Evolutionary conservation across 2,113 vertebrate species (phyloP).

Genomic region (Apaloderma vittatum): DNA sequence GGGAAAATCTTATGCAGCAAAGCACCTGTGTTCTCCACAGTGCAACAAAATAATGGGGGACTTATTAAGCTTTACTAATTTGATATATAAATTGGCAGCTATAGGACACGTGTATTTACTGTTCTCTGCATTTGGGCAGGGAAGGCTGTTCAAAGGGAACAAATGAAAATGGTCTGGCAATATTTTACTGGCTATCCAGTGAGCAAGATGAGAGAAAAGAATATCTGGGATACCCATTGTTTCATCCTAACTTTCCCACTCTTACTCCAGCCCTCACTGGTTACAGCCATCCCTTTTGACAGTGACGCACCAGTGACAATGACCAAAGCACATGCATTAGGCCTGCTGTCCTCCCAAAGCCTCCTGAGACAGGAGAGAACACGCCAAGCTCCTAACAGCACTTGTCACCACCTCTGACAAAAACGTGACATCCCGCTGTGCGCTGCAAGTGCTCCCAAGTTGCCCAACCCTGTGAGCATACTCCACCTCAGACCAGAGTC

Average conservation of each 20-base stretch:
- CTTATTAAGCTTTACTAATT: constrained; percentile 41
- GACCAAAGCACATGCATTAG: accelerated
- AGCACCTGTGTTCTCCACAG: constrained; percentile 3
- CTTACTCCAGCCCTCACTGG: not conserved
- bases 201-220: not conserved
- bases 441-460: accelerated
- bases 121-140: not conserved
- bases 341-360: not conserved
- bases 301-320: not conserved
- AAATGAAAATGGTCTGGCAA: not conserved
- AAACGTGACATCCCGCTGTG: not conserved
- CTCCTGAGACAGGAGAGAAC: not conserved
- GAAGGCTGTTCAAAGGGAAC: not conserved
- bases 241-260: not conserved
- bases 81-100: not conserved
- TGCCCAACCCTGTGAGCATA: accelerated
- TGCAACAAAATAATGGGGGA: constrained; percentile 28
- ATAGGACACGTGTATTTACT: not conserved
- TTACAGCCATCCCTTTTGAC: not conserved
- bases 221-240: not conserved
- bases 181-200: not conserved
- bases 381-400: not conserved
- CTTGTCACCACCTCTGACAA: not conserved
- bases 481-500: not conserved
- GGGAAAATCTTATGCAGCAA: constrained; percentile 34